These are phyloP conservation scores for Pipistrellus kuhlii DNA, from an alignment of 2,797 vertebrate genomes.

Conservation along the genomic window DNA sequence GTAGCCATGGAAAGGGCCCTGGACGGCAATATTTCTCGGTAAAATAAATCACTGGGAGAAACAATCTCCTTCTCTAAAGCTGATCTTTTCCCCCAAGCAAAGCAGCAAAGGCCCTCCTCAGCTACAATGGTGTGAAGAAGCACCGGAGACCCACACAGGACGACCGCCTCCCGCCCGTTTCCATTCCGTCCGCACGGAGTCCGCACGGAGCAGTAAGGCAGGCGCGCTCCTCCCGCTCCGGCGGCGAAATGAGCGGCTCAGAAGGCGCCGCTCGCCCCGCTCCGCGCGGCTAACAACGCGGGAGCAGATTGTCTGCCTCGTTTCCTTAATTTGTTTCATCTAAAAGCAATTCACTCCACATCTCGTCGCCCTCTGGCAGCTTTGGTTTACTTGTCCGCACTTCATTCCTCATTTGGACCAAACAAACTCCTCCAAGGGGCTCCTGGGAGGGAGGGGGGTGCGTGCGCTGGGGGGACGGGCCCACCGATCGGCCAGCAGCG, in stretches of 20 bases:
- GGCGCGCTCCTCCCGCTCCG: conserved; percentile 83
- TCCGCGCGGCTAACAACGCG: conserved; percentile 83
- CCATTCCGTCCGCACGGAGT: no score
- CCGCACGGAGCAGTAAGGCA: conserved; percentile 84
- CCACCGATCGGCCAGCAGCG: no score
- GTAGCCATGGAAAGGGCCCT: conserved; percentile 22
- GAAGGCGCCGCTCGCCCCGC: no score
- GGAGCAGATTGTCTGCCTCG: conserved; percentile 88
- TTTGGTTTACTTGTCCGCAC: conserved; percentile 86
- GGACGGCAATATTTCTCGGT: conserved; percentile 29
- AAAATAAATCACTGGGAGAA: conserved; percentile 53
- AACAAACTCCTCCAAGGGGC: conserved; percentile 86
- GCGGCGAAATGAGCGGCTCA: background rate
- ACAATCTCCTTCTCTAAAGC: background rate
- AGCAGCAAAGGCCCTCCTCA: background rate
- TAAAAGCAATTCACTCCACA: conserved; percentile 89
- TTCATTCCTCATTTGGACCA: conserved; percentile 89
- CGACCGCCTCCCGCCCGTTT: background rate
- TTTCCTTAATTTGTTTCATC: conserved; percentile 89
- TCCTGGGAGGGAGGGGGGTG: conserved; percentile 56
- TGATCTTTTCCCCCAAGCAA: background rate
- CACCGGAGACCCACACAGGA: background rate
- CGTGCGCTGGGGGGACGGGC: conserved; percentile 38
- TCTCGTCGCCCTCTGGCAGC: conserved; percentile 89
- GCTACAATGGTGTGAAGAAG: conserved; percentile 35